Conservation (phyloP, 2,113 vertebrate species). For the Dicrurus megarhynchus region DNA sequence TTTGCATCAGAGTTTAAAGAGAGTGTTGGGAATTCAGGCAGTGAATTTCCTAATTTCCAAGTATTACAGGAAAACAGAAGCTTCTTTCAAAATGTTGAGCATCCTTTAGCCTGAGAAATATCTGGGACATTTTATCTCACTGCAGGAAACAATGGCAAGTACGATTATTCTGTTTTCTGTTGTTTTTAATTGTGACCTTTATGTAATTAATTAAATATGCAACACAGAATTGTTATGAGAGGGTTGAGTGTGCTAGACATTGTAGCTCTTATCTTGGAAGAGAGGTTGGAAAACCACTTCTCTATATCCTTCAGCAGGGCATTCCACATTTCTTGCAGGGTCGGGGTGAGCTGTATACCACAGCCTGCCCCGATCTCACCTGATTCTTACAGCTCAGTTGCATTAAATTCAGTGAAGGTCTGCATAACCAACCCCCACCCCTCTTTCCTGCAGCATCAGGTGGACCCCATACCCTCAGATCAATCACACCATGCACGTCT, state of each 20-base stretch:
- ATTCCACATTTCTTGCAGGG: background rate
- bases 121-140: background rate
- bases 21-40: background rate
- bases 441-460: background rate
- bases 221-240: background rate
- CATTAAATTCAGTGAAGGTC: background rate
- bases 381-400: background rate
- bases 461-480: background rate
- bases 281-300: background rate
- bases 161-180: background rate
- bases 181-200: background rate
- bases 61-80: background rate
- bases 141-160: background rate
- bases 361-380: background rate
- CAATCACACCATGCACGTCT: fast-evolving
- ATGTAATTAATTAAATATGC: background rate
- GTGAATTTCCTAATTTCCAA: background rate
- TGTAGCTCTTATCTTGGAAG: background rate
- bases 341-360: background rate
- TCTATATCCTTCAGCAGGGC: background rate
- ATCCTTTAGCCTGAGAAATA: background rate
- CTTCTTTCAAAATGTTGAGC: background rate
- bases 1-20: background rate
- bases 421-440: background rate
- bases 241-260: background rate